Conservation (phyloP, 1,140 invertebrate species). For the Lutraria rhynchaena region DNA sequence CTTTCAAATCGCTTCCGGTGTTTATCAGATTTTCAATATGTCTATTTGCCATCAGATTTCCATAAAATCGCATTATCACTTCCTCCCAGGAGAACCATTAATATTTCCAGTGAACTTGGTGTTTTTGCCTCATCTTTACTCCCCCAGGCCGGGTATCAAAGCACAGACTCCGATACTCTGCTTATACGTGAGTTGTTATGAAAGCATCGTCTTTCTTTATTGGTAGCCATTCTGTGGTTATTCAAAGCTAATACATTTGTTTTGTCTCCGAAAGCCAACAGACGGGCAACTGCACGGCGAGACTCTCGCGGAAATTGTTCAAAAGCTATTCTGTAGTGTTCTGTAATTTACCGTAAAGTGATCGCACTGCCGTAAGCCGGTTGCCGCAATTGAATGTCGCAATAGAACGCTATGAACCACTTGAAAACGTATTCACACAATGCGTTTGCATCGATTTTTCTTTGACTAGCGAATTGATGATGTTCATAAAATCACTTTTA, state of each 20-base stretch:
- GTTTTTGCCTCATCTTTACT: conserved; percentile 7
- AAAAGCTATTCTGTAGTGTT: conserved; percentile 34
- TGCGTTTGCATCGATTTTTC: conserved; percentile 15
- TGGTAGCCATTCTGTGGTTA: no score
- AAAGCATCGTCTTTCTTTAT: not conserved
- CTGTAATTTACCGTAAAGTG: conserved; percentile 55
- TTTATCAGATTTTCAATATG: conserved; percentile 27
- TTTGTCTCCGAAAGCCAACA: conserved; percentile 17
- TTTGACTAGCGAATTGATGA: conserved; percentile 12
- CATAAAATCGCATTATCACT: conserved; percentile 31
- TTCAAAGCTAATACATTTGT: not conserved
- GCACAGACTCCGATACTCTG: not conserved
- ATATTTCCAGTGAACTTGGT: conserved; percentile 37
- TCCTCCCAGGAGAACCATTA: conserved; percentile 18
- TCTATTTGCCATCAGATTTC: conserved; percentile 31
- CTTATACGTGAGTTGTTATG: no score
- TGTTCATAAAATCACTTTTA: conserved; percentile 32
- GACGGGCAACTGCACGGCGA: conserved; percentile 24
- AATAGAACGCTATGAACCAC: conserved; percentile 12
- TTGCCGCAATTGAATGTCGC: conserved; percentile 38
- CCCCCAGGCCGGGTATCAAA: conserved; percentile 12
- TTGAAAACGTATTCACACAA: conserved; percentile 41
- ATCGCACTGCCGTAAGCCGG: conserved; percentile 24
- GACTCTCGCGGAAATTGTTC: conserved; percentile 2
- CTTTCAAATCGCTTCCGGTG: conserved; percentile 1